Base-by-base conservation (phyloP, 2,888 invertebrate species). In the Apodemia zela region DNA sequence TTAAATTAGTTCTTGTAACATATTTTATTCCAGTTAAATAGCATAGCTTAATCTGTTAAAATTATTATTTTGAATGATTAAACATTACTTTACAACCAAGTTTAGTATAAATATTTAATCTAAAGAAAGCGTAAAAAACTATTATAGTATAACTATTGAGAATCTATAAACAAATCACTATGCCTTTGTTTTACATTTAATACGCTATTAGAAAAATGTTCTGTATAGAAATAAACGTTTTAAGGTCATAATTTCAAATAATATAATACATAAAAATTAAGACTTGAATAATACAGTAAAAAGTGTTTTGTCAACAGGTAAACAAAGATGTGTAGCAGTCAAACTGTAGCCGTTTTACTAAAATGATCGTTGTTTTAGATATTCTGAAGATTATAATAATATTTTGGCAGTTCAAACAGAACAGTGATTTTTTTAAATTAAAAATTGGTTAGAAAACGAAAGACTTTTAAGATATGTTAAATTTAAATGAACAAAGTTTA, bases 91-190 rank as follows among this genome's bases (percentile, higher is more conserved):
- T 69, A 80, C 75, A 87, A 85, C 82, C 84, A 84, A 80, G 65
- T 60, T 15, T 38, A 75, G 74, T 78, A 77, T 81, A 76, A 78
- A 81, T 82, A 84, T 77, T 78, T 85, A 82, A 72, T 71, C 80
- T 84, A 85, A 76, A 78, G 83, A 75, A 87, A 88, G 84, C 87
- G 82, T 85, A 85, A 29, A 62, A 45, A 62, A 59, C 62, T 59
- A 77, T 80, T n/a, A 82, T 79, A 38, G 38, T 38, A 79, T 83
- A 82, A 78, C 73, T 75, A 80, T 80, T 85, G 83, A 87, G 83
- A 88, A 85, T 84, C 82, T 85, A 85, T 82, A 69, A 75, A 76
- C 78, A 79, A 84, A 87, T 87, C 87, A 88, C 88, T 87, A 85
- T 82, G 81, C 80, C 81, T 82, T 85, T 69, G 71, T 72, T 79